Percentiles rank a stretch among this genome's conserved stretches.
Conservation (phyloP, 30 jellyfish, hydroid and myxozoan species). For the Morbakka virulenta region DNA sequence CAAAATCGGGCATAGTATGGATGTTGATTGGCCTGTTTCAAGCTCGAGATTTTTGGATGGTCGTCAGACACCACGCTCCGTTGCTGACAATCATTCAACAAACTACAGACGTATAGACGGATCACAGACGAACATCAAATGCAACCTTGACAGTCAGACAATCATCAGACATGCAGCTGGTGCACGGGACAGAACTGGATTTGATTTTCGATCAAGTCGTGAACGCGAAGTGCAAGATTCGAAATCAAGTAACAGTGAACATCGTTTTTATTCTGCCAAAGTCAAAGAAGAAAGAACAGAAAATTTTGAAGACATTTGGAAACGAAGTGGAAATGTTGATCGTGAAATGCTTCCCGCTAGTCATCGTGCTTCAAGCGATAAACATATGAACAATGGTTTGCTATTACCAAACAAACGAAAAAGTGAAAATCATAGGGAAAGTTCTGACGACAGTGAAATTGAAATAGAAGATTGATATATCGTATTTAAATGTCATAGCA, state of each 20-base stretch:
- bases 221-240: neutral
- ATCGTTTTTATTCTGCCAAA: neutral
- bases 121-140: neutral
- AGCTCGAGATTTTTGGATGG: neutral
- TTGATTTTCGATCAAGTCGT: neutral
- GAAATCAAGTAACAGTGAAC: neutral
- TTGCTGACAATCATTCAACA: constrained; percentile 56
- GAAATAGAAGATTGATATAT: constrained; percentile 70
- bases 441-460: constrained; percentile 72
- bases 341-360: neutral
- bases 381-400: neutral
- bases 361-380: neutral
- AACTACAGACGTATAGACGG: constrained; percentile 12
- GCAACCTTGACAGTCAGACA: neutral
- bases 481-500: too few relatives aligned
- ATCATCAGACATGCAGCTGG: neutral
- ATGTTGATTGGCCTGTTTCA: neutral
- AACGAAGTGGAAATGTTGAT: neutral
- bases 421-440: constrained; percentile 46
- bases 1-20: neutral
- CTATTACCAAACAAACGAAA: neutral
- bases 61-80: constrained; percentile 13
- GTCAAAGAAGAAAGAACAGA: neutral
- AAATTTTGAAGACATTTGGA: neutral
- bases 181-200: neutral